Evolutionary conservation across 2,797 vertebrate species (phyloP).

Genomic region (Tapirus indicus): DNA sequence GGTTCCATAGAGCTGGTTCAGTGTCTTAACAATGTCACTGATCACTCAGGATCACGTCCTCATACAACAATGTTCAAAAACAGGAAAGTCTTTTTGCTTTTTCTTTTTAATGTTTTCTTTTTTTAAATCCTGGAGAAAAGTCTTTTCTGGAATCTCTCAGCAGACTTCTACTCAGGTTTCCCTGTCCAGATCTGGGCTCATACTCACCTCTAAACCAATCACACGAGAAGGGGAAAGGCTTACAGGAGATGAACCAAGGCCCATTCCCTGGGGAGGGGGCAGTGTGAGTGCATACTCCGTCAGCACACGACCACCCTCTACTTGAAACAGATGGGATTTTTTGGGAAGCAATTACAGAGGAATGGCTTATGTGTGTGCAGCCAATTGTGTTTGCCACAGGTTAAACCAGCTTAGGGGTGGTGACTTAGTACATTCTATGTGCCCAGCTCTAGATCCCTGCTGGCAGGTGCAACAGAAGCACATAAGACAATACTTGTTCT

Average conservation of each 20-base stretch:
- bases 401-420: background rate
- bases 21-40: background rate
- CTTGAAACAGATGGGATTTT: background rate
- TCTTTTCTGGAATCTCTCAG: background rate
- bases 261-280: background rate
- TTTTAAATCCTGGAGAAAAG: background rate
- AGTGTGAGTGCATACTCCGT: background rate
- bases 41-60: background rate
- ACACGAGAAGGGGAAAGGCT: background rate
- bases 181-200: background rate
- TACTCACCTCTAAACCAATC: background rate
- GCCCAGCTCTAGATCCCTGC: background rate
- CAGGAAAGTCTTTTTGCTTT: background rate
- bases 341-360: background rate
- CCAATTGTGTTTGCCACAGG: background rate
- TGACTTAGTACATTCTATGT: background rate
- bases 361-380: background rate
- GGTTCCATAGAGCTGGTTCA: background rate
- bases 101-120: background rate
- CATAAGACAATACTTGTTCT: background rate
- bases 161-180: background rate
- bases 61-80: background rate
- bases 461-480: background rate
- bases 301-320: background rate
- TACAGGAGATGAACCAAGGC: background rate